These are phyloP conservation scores for Acanthochromis polyacanthus DNA, from an alignment of 2,113 vertebrate species.

Conservation along the genomic window DNA sequence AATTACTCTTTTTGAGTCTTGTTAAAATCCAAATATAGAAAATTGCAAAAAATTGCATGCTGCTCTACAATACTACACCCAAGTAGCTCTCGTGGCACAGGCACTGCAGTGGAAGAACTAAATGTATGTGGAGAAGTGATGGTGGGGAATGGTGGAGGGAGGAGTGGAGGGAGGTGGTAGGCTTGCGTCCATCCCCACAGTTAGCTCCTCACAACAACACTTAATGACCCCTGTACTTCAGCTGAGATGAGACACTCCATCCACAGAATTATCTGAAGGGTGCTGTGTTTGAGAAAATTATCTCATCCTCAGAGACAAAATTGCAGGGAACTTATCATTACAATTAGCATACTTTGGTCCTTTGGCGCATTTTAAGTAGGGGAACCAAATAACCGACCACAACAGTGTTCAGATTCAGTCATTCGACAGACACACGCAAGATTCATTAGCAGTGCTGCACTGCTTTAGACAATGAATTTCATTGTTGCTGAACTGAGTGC, in stretches of 20 bases:
- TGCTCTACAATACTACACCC: constrained; percentile 29
- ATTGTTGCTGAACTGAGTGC: not conserved
- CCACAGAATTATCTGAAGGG: constrained; percentile 82
- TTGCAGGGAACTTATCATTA: constrained; percentile 70
- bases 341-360: constrained; percentile 75
- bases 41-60: constrained; percentile 38
- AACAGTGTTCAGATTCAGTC: constrained; percentile 17
- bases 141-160: constrained; percentile 14
- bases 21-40: constrained; percentile 45
- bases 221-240: constrained; percentile 83
- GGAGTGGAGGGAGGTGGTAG: constrained; percentile 19
- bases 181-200: constrained; percentile 61
- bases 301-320: constrained; percentile 75
- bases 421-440: not conserved
- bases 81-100: constrained; percentile 17
- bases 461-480: constrained; percentile 26
- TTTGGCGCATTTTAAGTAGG: constrained; percentile 54
- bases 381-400: constrained; percentile 29
- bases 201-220: constrained; percentile 76
- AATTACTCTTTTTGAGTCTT: constrained; percentile 28
- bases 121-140: constrained; percentile 11
- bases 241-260: constrained; percentile 83
- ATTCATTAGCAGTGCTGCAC: constrained; percentile 22
- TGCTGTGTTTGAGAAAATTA: constrained; percentile 76
- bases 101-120: constrained; percentile 10